phyloP scores from a whole-genome alignment of 2,797 vertebrate genomes.

The Bovichtus variegatus region DNA sequence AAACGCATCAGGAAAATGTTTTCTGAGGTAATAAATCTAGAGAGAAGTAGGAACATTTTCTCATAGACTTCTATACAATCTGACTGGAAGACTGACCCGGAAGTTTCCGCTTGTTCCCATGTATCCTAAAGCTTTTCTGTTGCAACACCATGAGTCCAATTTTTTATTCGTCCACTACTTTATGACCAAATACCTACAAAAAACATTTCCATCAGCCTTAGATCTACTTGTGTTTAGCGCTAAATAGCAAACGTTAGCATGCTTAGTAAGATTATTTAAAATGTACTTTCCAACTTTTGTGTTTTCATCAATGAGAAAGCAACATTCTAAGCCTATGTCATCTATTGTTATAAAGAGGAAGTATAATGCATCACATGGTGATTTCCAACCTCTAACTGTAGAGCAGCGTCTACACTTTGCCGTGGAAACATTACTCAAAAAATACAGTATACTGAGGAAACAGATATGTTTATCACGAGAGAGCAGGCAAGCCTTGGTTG shows the following conservation, averaged over 20 bases:
- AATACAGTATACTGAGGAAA: background rate
- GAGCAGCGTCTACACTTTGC: background rate
- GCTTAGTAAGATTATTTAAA: too few relatives aligned
- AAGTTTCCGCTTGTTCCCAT: too few relatives aligned
- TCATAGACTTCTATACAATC: too few relatives aligned
- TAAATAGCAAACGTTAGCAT: background rate
- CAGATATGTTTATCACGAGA: background rate
- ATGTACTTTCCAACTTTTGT: background rate
- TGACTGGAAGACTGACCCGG: too few relatives aligned
- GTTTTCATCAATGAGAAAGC: background rate
- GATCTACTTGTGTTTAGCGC: background rate
- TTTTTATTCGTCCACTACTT: background rate
- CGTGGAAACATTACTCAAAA: background rate
- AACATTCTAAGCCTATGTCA: background rate
- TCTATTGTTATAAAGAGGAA: background rate
- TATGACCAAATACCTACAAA: background rate
- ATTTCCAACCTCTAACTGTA: background rate
- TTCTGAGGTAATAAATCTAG: too few relatives aligned
- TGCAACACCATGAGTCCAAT: too few relatives aligned
- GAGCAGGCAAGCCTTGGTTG: too few relatives aligned
- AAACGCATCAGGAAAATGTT: too few relatives aligned
- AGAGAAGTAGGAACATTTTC: too few relatives aligned
- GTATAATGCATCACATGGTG: background rate
- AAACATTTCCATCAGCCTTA: background rate
- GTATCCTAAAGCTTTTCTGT: too few relatives aligned